Evolutionary conservation across 1,140 invertebrate species (phyloP), one percentile per base, ranked within the genome.

Genomic region (Mycetomoellerius zeteki): DNA sequence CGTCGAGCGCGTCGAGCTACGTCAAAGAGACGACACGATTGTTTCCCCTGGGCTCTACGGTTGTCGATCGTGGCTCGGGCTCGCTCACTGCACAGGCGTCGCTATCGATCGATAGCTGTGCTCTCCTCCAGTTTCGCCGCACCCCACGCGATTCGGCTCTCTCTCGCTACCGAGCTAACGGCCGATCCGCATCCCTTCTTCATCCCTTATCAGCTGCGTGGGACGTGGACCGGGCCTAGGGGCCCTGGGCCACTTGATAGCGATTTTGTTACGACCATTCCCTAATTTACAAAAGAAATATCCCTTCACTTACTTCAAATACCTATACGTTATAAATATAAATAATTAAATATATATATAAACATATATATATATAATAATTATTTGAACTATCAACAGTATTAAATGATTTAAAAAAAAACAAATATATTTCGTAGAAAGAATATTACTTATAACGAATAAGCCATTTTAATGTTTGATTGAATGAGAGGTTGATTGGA

Each of bases 51-150:
- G 87, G 77, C 88, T 88, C 58, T 87, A 81, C 72, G 84, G 82
- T 90, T 80, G 89, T 73, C 60, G 90, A 78, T 88, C 80, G 85
- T 65, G 67, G 56, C 75, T 64, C 69, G 73, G 76, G 80, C 85
- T 88, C 80, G 88, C 80, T 82, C 77, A 92, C 91, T 93, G 93
- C 93, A 93, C 93, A 93, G 91, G 93, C 93, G 93, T 93, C 92
- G 91, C 92, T 93, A 92, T 93, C 93, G 91, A 93, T 93, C 93
- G 91, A 93, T 93, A 93, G 85, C 64, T n/a, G 50, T 24, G n/a
- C 50, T 81, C 65, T 81, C 33, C 78, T 81, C 64, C 52, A 56
- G 78, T 56, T 56, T 56, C 52, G 78, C 64, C 78, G 78, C 78
- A 67, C 78, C 78, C 78, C 78, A 81, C 65, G 21, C 65, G 47